A percentile compares a stretch with the other conserved stretches of the same genome.
phyloP scores from a whole-genome alignment of 2,113 vertebrate species.

The Stercorarius parasiticus region DNA sequence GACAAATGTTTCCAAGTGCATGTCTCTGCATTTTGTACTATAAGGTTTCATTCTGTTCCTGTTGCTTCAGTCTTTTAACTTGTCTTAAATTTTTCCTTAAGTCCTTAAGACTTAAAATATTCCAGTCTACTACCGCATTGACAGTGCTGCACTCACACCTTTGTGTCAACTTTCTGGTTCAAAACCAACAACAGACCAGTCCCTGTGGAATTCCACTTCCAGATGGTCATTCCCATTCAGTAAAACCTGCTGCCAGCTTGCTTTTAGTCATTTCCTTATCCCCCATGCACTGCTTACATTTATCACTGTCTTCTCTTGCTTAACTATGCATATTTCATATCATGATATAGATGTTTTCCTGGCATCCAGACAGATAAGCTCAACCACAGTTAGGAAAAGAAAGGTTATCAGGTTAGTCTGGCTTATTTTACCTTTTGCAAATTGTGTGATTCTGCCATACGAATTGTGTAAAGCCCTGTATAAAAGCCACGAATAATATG shows the following conservation, averaged over 20 bases:
- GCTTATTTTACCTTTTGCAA: not conserved
- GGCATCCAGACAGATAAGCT: not conserved
- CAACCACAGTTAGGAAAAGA: not conserved
- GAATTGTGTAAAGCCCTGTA: not conserved
- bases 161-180: not conserved
- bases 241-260: not conserved
- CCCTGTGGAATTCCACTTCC: not conserved
- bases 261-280: not conserved
- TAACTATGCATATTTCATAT: not conserved
- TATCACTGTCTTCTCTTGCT: not conserved
- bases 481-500: not conserved
- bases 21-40: not conserved
- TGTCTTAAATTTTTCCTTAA: too few species aligned
- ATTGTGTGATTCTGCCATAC: not conserved
- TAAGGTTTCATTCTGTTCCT: not conserved
- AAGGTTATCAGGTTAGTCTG: not conserved
- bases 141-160: not conserved
- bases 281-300: not conserved
- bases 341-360: not conserved
- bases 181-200: not conserved
- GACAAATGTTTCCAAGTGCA: not conserved
- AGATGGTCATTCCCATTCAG: not conserved
- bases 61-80: not conserved
- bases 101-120: too few species aligned
- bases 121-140: not conserved